A percentile compares a stretch with the other conserved stretches of the same genome.
These are phyloP conservation scores for Enteromius mattozi DNA, from an alignment of 2,797 vertebrate species.

Conservation along the genomic window DNA sequence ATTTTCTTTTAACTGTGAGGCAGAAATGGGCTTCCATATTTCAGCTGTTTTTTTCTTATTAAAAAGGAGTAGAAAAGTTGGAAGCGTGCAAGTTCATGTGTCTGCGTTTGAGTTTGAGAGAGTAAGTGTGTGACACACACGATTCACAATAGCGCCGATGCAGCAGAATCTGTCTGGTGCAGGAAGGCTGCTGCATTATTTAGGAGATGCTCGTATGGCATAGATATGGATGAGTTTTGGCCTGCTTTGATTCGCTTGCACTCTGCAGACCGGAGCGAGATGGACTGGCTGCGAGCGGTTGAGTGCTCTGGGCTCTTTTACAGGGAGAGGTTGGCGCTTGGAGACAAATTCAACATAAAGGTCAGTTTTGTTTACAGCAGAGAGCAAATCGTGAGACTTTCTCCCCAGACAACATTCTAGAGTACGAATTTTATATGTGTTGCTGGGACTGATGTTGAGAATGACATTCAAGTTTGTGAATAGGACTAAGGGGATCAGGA, in stretches of 20 bases:
- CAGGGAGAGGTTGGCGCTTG: slow-evolving; percentile 34
- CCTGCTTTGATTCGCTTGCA: slow-evolving; percentile 70
- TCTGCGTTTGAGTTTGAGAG: slow-evolving; percentile 44
- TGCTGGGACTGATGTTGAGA: slow-evolving; percentile 6
- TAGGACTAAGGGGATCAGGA: slow-evolving; percentile 27
- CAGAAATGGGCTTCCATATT: not conserved
- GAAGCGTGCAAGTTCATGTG: slow-evolving; percentile 46
- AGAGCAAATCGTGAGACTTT: slow-evolving; percentile 42
- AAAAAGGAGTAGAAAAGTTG: slow-evolving; percentile 50
- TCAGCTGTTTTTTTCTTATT: slow-evolving; percentile 27
- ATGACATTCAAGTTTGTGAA: slow-evolving; percentile 23
- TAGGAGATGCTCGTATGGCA: slow-evolving; percentile 73
- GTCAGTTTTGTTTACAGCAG: slow-evolving; percentile 57
- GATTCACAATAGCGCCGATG: slow-evolving; percentile 69
- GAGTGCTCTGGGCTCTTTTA: slow-evolving; percentile 49
- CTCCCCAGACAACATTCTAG: slow-evolving; percentile 38
- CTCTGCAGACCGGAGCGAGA: slow-evolving; percentile 58
- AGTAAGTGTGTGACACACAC: slow-evolving; percentile 60
- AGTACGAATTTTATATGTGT: not conserved
- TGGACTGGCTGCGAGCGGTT: slow-evolving; percentile 46
- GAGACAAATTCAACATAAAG: slow-evolving; percentile 58
- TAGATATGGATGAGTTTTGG: slow-evolving; percentile 74
- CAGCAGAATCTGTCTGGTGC: slow-evolving; percentile 77
- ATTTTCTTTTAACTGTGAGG: not conserved
- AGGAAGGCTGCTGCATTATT: slow-evolving; percentile 79